Evolutionary conservation across 2,888 invertebrate species (phyloP).

Genomic region (Sabatieria punctata): DNA sequence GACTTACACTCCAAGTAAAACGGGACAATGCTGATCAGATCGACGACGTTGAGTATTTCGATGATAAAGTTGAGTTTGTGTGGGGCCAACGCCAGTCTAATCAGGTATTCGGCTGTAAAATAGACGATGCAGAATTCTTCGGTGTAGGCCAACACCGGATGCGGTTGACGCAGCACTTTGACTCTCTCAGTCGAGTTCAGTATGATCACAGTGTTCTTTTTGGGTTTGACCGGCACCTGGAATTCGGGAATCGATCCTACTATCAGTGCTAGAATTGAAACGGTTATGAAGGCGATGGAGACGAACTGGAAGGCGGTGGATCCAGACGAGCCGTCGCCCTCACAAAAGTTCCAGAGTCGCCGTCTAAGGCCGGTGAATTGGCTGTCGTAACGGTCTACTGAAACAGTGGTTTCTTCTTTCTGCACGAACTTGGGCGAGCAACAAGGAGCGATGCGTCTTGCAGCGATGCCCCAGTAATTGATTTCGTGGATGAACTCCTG

Average conservation of each 20-base stretch:
- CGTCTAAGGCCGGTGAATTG: background rate
- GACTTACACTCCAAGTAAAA: constrained; percentile 4
- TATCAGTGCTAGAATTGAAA: constrained; percentile 3
- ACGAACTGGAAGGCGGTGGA: background rate
- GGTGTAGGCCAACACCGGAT: constrained; percentile 18
- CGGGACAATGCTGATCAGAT: constrained; percentile 1
- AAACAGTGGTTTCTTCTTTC: too few species aligned
- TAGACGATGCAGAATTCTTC: constrained; percentile 24
- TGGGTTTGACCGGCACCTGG: background rate
- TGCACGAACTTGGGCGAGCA: too few species aligned
- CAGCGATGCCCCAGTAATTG: background rate
- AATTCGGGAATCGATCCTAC: constrained; percentile 2
- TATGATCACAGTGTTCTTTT: background rate
- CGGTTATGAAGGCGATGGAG: constrained; percentile 1
- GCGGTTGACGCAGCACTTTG: too few species aligned
- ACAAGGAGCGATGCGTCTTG: background rate
- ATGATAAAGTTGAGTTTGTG: background rate
- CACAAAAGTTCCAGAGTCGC: background rate
- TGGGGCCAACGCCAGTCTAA: background rate
- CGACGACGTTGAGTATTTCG: background rate
- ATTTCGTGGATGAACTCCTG: background rate
- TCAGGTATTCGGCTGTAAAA: constrained; percentile 11
- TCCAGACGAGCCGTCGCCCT: background rate
- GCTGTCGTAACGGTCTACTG: background rate
- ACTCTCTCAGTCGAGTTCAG: too few species aligned